Evolutionary conservation across 1,140 invertebrate genomes (phyloP), one percentile per base, ranked within the genome.

Genomic region (Trachymyrmex cornetzi): DNA sequence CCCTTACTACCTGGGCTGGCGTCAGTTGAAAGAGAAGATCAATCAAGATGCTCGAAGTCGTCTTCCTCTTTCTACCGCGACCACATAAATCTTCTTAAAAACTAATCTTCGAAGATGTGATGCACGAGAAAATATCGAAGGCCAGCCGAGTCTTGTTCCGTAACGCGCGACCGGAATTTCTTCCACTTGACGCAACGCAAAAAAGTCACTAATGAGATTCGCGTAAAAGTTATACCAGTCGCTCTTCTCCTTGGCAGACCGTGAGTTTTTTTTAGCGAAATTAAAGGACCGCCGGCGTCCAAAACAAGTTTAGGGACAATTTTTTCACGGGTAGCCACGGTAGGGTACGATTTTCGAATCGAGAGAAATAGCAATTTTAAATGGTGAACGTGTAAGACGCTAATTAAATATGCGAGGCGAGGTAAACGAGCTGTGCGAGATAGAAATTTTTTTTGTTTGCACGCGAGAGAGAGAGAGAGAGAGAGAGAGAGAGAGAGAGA

Each of bases 321-420:
- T 82, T 90, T 89, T 81, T 77, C 22, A 63, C 71, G 64, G 44
- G 30, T 12, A 59, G 63, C 38, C 77, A 27, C 77, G 75, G 38
- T 77, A 64, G 75, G 72, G 38, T 38, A 77, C 57, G 24, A 64
- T 64, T 64, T 38, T 61, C 55, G 74, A 50, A 72, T 19, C 44
- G 69, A 48, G 30, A 24, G 9, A 19, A 44, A 79, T 61, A 71
- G 59, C 44, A 59, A 82, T 88, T 88, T 77, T 59, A 75, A 67
- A 34, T 30, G n/a, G 16, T 53, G 24, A 6, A 27, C 27, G 16
- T 34, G 27, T 16, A 38, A 27, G 22, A 71, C n/a, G 64, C 34
- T 44, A 16, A n/a, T 55, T 22, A 22, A 69, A 71, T 30, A 24
- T 34, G 22, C 77, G 61, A 80, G 27, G 61, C 61, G 59, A 48